Evolutionary conservation across 2,113 vertebrate genomes (phyloP).

Genomic region (Bubalus kerabau): DNA sequence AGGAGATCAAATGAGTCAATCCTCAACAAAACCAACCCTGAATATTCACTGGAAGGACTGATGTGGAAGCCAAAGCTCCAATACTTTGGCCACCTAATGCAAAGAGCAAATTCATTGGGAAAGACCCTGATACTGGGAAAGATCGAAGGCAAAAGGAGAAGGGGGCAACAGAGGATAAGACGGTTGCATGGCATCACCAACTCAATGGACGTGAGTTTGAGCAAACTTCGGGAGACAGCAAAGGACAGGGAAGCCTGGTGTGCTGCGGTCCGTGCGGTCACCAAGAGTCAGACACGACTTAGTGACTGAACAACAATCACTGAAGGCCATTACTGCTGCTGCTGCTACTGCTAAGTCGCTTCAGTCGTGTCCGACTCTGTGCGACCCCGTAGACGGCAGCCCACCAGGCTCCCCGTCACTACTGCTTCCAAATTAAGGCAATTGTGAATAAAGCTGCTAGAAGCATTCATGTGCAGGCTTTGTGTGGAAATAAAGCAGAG

Average conservation of each 20-base stretch:
- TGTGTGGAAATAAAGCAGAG: neutral
- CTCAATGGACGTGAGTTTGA: neutral
- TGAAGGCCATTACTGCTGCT: accelerated
- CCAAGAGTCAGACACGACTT: neutral
- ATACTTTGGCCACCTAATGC: neutral
- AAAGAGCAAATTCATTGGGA: neutral
- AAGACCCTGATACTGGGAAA: neutral
- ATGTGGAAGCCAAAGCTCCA: neutral
- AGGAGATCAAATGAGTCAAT: neutral
- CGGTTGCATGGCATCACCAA: accelerated
- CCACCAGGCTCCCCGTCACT: too few relatives aligned
- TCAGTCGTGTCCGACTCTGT: too few relatives aligned
- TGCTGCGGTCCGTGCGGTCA: neutral
- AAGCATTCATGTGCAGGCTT: neutral
- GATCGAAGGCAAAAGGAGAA: neutral
- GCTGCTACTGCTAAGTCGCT: too few relatives aligned
- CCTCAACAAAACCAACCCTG: neutral
- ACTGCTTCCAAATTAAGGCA: neutral
- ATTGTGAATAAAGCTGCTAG: neutral
- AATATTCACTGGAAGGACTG: neutral
- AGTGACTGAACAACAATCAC: neutral
- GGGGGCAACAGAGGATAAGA: neutral
- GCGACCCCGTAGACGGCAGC: too few relatives aligned
- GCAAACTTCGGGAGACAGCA: accelerated
- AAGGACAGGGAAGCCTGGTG: neutral